These are phyloP conservation scores for Oncopeltus fasciatus DNA, from an alignment of 1,140 invertebrate genomes.

Conservation along the genomic window DNA sequence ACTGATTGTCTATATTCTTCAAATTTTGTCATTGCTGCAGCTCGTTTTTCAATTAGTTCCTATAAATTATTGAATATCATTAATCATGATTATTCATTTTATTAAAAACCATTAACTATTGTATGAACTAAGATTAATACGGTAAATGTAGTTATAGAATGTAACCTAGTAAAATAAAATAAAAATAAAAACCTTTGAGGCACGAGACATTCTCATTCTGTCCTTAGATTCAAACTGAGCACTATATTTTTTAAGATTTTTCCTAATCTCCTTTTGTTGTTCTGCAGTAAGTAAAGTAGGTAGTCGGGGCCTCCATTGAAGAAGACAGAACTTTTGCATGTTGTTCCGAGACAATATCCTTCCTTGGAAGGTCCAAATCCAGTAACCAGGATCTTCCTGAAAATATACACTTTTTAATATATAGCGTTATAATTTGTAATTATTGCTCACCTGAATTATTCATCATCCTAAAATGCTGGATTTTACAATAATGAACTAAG, in stretches of 20 bases:
- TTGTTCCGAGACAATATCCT: conserved; percentile 65
- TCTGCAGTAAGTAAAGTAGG: conserved; percentile 64
- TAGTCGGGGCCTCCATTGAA: conserved; percentile 90
- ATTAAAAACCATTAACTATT: background rate
- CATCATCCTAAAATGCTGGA: too few relatives aligned
- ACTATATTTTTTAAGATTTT: conserved; percentile 95
- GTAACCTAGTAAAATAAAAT: background rate
- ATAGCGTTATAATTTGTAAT: too few relatives aligned
- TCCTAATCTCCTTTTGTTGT: conserved; percentile 87
- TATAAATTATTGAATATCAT: conserved; percentile 24
- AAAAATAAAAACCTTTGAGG: conserved; percentile 59
- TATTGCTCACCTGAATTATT: too few relatives aligned
- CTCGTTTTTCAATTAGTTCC: conserved; percentile 88
- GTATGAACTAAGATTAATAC: background rate
- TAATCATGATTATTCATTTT: background rate
- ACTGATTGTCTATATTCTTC: conserved; percentile 63
- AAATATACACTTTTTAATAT: too few relatives aligned
- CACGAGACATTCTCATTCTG: conserved; percentile 77
- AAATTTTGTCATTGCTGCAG: conserved; percentile 76
- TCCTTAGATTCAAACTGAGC: conserved; percentile 93
- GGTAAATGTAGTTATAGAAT: background rate
- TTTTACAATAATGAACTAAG: too few relatives aligned
- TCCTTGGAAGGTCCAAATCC: conserved; percentile 96
- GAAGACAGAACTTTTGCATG: conserved; percentile 83
- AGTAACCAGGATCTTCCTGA: conserved; percentile 81